Evolutionary conservation across 2,888 invertebrate species (phyloP).

Genomic region (Argynnis bischoffii): DNA sequence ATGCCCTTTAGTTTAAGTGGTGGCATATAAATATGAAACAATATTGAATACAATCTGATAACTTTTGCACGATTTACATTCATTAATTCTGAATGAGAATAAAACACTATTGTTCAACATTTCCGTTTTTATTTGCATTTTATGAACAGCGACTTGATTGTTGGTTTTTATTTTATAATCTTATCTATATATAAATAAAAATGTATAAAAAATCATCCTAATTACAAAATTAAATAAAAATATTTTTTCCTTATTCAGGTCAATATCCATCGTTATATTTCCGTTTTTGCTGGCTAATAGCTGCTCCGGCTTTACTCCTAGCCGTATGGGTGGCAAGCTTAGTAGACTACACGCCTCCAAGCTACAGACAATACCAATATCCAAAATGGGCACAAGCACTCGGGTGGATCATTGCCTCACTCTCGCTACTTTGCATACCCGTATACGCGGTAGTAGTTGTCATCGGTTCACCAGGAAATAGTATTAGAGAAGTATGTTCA

Average conservation of each 20-base stretch:
- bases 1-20: no score
- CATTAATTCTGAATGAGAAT: slow-evolving; percentile 1
- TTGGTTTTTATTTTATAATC: no score
- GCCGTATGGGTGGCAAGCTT: slow-evolving; percentile 94
- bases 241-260: slow-evolving; percentile 51
- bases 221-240: not conserved
- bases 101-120: slow-evolving; percentile 8
- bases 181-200: no score
- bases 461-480: slow-evolving; percentile 86
- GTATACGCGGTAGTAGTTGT: slow-evolving; percentile 89
- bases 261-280: slow-evolving; percentile 90
- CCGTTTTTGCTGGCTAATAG: slow-evolving; percentile 92
- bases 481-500: slow-evolving; percentile 70
- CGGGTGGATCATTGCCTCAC: slow-evolving; percentile 93
- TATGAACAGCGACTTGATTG: not conserved
- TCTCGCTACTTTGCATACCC: slow-evolving; percentile 93
- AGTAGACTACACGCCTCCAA: slow-evolving; percentile 93
- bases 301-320: slow-evolving; percentile 90
- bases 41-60: slow-evolving; percentile 11
- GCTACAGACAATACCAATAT: slow-evolving; percentile 91
- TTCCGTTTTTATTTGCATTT: slow-evolving; percentile 15
- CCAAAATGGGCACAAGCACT: slow-evolving; percentile 93
- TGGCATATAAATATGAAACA: slow-evolving; percentile 8
- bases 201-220: not conserved
- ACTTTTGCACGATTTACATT: slow-evolving; percentile 4